These are phyloP conservation scores for Hanleya hanleyi DNA, from an alignment of 2,888 invertebrate species.

Conservation along the genomic window DNA sequence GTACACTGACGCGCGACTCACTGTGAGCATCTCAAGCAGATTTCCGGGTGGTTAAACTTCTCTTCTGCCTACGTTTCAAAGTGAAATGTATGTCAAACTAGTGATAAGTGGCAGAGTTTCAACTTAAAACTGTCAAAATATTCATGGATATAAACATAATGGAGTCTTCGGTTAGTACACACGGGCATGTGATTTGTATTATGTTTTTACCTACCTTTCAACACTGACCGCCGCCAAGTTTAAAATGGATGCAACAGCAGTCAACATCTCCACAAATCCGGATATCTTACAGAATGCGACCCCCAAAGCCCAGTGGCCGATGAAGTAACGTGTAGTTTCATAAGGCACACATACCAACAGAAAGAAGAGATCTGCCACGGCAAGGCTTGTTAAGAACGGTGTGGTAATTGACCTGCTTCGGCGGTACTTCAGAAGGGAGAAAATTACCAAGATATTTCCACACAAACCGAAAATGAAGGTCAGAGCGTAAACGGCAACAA, in stretches of 20 bases:
- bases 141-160: too few species aligned
- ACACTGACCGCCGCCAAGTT: slow-evolving; percentile 74
- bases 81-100: too few species aligned
- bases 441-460: slow-evolving; percentile 72
- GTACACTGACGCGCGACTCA: too few species aligned
- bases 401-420: slow-evolving; percentile 55
- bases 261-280: slow-evolving; percentile 72
- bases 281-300: slow-evolving; percentile 72
- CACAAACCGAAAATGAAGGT: slow-evolving; percentile 70
- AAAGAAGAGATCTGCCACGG: slow-evolving; percentile 73
- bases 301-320: slow-evolving; percentile 68
- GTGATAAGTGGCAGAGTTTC: too few species aligned
- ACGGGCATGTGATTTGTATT: too few species aligned
- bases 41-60: too few species aligned
- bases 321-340: slow-evolving; percentile 71
- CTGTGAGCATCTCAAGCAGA: too few species aligned
- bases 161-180: too few species aligned
- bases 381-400: slow-evolving; percentile 47
- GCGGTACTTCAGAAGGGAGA: slow-evolving; percentile 70
- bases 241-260: slow-evolving; percentile 73
- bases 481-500: slow-evolving; percentile 52
- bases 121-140: too few species aligned
- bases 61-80: too few species aligned
- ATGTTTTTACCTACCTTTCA: slow-evolving; percentile 73
- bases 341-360: slow-evolving; percentile 73